Evolutionary conservation across 2,797 vertebrate genomes (phyloP), one percentile per base, ranked within the genome.

Genomic region (Manis javanica): DNA sequence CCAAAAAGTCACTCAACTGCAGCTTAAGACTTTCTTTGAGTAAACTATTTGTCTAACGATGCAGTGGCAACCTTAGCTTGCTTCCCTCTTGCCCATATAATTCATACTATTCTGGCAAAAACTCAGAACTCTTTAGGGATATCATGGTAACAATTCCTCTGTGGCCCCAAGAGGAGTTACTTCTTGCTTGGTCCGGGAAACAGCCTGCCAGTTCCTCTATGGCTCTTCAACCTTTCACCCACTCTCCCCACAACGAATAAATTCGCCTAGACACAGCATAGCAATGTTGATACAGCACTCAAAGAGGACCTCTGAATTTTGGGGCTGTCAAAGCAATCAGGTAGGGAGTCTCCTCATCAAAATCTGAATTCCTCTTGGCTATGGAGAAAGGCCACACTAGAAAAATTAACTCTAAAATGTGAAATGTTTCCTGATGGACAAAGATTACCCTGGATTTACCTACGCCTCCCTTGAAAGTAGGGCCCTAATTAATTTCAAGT

Each of bases 101-200:
- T 87, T 94, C 42, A 57, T 6, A 31, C 26, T 53, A 14, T 85
- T 74, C 37, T 66, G 55, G 90, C 1, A 82, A 88, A 97, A 92
- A 21, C n/a, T 55, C 59, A 92, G 81, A 83, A 69, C 42, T 82
- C 8, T n/a, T 42, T 23, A 11, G 46, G 24, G 15, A 75, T 64
- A 46, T 83, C 37, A 51, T 49, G 42, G 37, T 46, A 77, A 24
- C 21, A 64, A 63, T 37, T 79, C 26, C 49, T 16, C 7, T 82
- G 29, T 66, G n/a, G 13, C 64, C 39, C 24, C 49, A 39, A 53
- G 37, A 81, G 64, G 21, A 64, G 59, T 42, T 91, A 51, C 75
- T 95, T 71, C 55, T 59, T 31, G 4, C 29, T 0, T 83, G 61
- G 29, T 61, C 64, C 63, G n/a, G 26, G 57, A 66, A 91, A 71